A percentile compares a stretch with the other conserved stretches of the same genome.
Conservation (phyloP, 1,140 invertebrate genomes). For the Panagrolaimus sp. region DNA sequence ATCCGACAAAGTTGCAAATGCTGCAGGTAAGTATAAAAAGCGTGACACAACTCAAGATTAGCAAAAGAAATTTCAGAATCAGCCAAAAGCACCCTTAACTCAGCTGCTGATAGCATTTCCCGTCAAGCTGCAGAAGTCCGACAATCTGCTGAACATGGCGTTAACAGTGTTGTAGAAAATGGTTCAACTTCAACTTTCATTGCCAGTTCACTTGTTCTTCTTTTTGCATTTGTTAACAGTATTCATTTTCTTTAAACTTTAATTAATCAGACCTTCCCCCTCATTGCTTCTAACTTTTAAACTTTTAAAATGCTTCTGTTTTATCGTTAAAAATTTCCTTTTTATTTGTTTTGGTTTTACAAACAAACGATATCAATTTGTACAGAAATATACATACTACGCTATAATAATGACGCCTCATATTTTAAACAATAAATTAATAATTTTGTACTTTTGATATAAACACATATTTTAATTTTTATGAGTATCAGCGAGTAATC, state of each 20-base stretch:
- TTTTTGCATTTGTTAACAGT: constrained; percentile 1
- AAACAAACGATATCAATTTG: too few relatives aligned
- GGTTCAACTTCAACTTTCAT: background rate
- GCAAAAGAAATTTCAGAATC: background rate
- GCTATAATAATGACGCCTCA: too few relatives aligned
- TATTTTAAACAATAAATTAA: too few relatives aligned
- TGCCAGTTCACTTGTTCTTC: constrained; percentile 8
- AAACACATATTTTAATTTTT: too few relatives aligned
- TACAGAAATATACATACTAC: too few relatives aligned
- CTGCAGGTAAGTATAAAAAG: constrained; percentile 1
- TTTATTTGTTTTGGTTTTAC: too few relatives aligned
- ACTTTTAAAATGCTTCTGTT: too few relatives aligned
- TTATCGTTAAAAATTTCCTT: too few relatives aligned
- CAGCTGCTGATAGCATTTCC: background rate
- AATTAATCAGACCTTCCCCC: background rate
- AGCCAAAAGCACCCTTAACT: background rate
- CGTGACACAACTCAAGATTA: background rate
- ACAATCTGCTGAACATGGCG: background rate
- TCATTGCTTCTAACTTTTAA: too few relatives aligned
- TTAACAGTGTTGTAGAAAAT: background rate
- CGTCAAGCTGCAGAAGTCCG: background rate
- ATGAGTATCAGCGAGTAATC: background rate
- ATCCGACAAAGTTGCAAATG: background rate
- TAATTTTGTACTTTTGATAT: too few relatives aligned
- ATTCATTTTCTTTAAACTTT: background rate